Percentiles rank a stretch among this genome's conserved stretches.
These are phyloP conservation scores for Tyria jacobaeae DNA, from an alignment of 2,888 invertebrate species.

Conservation along the genomic window DNA sequence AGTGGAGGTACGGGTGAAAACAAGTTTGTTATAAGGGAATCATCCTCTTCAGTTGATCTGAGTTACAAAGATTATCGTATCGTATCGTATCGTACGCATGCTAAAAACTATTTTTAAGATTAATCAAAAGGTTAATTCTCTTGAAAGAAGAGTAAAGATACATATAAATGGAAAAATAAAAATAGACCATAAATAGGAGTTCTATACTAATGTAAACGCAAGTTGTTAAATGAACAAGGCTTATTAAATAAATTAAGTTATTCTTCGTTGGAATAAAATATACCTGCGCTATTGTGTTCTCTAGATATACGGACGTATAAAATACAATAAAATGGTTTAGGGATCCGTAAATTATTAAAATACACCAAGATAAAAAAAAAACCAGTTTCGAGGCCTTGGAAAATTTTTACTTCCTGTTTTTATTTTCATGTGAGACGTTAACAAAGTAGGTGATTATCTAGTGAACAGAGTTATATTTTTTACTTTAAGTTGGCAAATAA, in stretches of 20 bases:
- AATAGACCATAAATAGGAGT: background rate
- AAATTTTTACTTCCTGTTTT: background rate
- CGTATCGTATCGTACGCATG: no score
- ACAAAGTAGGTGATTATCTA: no score
- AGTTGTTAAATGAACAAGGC: background rate
- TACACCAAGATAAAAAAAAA: background rate
- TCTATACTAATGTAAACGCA: background rate
- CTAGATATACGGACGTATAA: conserved; percentile 7
- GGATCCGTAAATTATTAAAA: background rate
- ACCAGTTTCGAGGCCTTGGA: background rate
- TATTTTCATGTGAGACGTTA: background rate
- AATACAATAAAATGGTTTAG: conserved; percentile 4
- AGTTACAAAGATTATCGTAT: no score
- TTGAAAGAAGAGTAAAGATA: no score
- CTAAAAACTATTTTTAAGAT: no score
- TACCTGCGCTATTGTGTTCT: conserved; percentile 9
- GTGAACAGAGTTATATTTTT: no score
- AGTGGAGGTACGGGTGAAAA: no score
- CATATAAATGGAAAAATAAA: no score
- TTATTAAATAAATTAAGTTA: conserved; percentile 25
- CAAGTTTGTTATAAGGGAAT: no score
- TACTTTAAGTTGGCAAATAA: no score
- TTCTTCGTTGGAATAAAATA: conserved; percentile 21
- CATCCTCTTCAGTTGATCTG: no score
- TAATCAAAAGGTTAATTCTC: no score